Evolutionary conservation across 2,888 invertebrate species (phyloP).

Genomic region (Xestia rhomboidea): DNA sequence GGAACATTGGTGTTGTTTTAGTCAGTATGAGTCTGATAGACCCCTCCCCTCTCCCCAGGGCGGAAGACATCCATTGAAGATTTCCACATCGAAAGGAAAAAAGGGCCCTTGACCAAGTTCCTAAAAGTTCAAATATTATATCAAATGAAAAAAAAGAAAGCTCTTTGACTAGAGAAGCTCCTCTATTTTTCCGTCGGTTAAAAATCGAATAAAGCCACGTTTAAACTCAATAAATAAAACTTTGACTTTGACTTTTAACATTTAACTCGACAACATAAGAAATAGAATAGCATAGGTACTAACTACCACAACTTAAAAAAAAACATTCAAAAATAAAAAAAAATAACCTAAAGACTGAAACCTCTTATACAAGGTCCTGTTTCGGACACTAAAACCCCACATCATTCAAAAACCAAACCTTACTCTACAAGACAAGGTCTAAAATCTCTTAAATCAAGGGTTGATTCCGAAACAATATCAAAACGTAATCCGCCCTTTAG

Average conservation of each 20-base stretch:
- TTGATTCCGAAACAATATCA: constrained; percentile 56
- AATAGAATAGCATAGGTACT: not conserved
- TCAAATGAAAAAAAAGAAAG: not conserved
- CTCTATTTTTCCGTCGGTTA: not conserved
- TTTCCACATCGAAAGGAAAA: too few relatives aligned
- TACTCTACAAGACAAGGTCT: not conserved
- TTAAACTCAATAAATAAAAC: not conserved
- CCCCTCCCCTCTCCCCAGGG: too few relatives aligned
- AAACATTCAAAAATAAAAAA: not conserved
- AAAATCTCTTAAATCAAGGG: constrained; percentile 12
- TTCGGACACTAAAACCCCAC: not conserved
- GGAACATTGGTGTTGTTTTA: too few relatives aligned
- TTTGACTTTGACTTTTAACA: not conserved
- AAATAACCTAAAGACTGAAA: not conserved
- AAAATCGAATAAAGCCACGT: not conserved
- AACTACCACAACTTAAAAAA: not conserved
- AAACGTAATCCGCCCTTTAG: constrained; percentile 51
- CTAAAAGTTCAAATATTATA: not conserved
- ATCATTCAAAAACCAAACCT: constrained; percentile 11
- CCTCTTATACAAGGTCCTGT: not conserved
- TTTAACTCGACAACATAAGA: not conserved
- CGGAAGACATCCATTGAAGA: too few relatives aligned
- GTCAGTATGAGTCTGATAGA: too few relatives aligned
- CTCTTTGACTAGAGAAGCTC: not conserved
- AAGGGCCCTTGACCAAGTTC: not conserved